A percentile compares a stretch with the other conserved stretches of the same genome.
These are phyloP conservation scores for Athene cunicularia DNA, from an alignment of 2,113 vertebrate genomes.

Conservation along the genomic window DNA sequence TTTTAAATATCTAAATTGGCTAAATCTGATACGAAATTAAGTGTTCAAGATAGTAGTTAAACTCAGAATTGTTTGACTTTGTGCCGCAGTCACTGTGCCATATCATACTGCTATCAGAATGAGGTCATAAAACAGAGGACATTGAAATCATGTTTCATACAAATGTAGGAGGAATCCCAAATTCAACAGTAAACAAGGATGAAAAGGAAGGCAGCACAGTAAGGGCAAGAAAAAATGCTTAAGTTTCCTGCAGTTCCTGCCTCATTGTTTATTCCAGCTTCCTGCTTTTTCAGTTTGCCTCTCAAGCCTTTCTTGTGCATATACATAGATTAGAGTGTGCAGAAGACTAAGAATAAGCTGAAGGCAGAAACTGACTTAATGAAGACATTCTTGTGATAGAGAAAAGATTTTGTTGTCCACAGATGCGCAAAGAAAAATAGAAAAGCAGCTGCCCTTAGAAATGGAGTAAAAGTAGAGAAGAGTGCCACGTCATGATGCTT, in stretches of 20 bases:
- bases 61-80: background rate
- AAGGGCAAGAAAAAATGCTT: slow-evolving; percentile 20
- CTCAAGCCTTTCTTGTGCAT: slow-evolving; percentile 53
- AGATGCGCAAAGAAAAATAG: slow-evolving; percentile 65
- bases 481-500: slow-evolving; percentile 30
- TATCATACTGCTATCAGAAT: background rate
- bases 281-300: slow-evolving; percentile 54
- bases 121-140: background rate
- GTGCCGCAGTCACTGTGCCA: background rate
- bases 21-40: background rate
- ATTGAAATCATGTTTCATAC: background rate
- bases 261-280: slow-evolving; percentile 56
- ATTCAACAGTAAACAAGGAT: background rate
- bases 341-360: slow-evolving; percentile 58
- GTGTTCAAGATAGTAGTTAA: background rate
- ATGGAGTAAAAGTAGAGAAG: slow-evolving; percentile 34
- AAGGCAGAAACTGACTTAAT: slow-evolving; percentile 61
- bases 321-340: slow-evolving; percentile 35
- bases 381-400: slow-evolving; percentile 58
- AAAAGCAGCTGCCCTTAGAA: slow-evolving; percentile 68
- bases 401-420: slow-evolving; percentile 64
- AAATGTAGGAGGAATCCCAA: slow-evolving; percentile 13
- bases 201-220: slow-evolving; percentile 16
- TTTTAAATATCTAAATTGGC: background rate
- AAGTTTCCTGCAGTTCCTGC: slow-evolving; percentile 15